phyloP scores from a whole-genome alignment of 2,797 vertebrate genomes.

The Eulemur rubriventer region DNA sequence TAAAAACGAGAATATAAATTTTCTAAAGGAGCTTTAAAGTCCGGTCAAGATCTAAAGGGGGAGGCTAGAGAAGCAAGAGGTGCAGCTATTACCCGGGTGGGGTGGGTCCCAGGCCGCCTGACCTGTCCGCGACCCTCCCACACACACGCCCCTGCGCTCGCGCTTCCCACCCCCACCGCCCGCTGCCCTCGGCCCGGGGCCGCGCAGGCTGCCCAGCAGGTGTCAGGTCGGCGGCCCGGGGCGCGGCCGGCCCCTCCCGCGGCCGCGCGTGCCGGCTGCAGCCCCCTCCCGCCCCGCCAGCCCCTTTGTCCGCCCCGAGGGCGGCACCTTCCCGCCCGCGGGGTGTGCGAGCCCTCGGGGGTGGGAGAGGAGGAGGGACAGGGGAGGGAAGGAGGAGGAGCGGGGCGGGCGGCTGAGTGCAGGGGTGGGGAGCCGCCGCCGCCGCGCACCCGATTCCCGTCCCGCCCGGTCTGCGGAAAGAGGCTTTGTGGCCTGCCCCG shows the following conservation, averaged over 20 bases:
- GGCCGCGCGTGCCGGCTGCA: conserved; percentile 74
- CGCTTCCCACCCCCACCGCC: neutral
- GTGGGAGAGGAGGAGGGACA: conserved; percentile 65
- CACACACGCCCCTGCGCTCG: neutral
- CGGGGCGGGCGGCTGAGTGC: conserved; percentile 52
- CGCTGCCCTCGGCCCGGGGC: neutral
- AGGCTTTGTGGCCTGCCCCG: neutral
- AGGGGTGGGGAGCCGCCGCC: conserved; percentile 49
- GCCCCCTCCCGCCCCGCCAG: conserved; percentile 46
- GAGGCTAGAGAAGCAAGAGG: neutral
- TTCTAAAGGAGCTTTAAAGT: neutral
- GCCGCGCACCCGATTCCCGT: neutral
- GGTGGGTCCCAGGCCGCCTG: conserved; percentile 14
- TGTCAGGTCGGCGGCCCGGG: conserved; percentile 32
- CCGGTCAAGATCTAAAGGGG: neutral
- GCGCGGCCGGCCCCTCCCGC: conserved; percentile 42
- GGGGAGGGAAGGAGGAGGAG: conserved; percentile 65
- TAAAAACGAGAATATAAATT: conserved; percentile 2
- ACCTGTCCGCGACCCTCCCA: conserved; percentile 38
- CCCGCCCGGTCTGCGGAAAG: neutral
- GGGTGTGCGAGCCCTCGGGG: conserved; percentile 63
- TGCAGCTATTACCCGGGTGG: neutral
- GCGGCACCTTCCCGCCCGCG: conserved; percentile 79
- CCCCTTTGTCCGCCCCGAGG: conserved; percentile 76
- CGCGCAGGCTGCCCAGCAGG: conserved; percentile 43